Conservation (phyloP, 2,888 invertebrate species). For the Orthonevra nobilis region DNA sequence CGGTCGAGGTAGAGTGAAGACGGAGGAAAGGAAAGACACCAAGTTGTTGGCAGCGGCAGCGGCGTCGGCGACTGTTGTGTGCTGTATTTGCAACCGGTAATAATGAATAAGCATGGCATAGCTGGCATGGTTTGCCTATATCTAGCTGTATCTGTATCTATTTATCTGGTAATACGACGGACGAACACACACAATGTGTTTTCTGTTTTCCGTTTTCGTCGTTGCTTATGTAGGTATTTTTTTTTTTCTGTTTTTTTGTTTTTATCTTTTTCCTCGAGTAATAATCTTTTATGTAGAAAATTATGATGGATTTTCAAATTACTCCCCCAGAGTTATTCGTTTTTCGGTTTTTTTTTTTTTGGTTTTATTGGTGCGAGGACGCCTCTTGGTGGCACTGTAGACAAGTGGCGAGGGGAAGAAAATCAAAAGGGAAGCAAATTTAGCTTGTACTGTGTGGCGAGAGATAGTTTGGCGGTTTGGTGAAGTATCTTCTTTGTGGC, state of each 20-base stretch:
- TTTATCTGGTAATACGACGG: slow-evolving; percentile 68
- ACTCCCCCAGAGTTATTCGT: slow-evolving; percentile 52
- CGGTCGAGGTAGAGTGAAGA: slow-evolving; percentile 5
- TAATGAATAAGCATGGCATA: slow-evolving; percentile 69
- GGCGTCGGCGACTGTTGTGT: slow-evolving; percentile 37
- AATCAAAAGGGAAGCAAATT: slow-evolving; percentile 57
- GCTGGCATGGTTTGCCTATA: slow-evolving; percentile 35
- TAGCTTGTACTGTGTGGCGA: slow-evolving; percentile 41
- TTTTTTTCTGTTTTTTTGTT: slow-evolving; percentile 36
- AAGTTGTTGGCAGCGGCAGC: neutral
- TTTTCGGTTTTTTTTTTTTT: slow-evolving; percentile 1
- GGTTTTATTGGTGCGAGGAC: slow-evolving; percentile 30
- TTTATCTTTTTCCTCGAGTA: slow-evolving; percentile 68
- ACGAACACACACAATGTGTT: slow-evolving; percentile 68
- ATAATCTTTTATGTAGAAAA: slow-evolving; percentile 70
- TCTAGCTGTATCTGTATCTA: slow-evolving; percentile 62
- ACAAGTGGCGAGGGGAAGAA: no score
- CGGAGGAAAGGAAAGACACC: neutral
- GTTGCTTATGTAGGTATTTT: slow-evolving; percentile 12
- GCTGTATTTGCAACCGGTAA: slow-evolving; percentile 70
- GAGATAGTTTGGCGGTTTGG: slow-evolving; percentile 51
- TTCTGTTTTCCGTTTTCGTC: slow-evolving; percentile 37
- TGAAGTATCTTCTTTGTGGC: slow-evolving; percentile 9
- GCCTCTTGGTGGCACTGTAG: neutral
- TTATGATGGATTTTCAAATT: slow-evolving; percentile 70